These are phyloP conservation scores for Phallusia fumigata DNA, from an alignment of 23 tunicate species.

Conservation along the genomic window DNA sequence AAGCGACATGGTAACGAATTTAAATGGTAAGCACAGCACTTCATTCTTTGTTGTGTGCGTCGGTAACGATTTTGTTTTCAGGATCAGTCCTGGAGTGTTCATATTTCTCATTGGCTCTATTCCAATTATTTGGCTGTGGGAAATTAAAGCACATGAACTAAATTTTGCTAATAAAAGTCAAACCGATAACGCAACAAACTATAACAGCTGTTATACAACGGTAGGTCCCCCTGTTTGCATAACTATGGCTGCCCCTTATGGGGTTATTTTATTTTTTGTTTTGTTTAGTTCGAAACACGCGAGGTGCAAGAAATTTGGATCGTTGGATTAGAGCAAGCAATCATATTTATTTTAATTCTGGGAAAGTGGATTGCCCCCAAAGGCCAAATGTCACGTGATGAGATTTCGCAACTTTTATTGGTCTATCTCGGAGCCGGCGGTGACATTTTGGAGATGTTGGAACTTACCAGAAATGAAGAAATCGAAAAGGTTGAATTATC, in stretches of 20 bases:
- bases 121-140: conserved; percentile 61
- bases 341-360: conserved; percentile 42
- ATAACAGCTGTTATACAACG: too few relatives aligned
- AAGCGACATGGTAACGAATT: too few relatives aligned
- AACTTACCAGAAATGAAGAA: background rate
- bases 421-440: conserved; percentile 55
- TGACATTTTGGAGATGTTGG: conserved; percentile 45
- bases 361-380: background rate
- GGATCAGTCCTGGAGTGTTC: conserved; percentile 52
- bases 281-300: background rate
- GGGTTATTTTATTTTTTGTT: too few relatives aligned
- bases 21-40: too few relatives aligned
- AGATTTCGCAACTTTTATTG: conserved; percentile 32
- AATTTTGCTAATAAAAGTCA: background rate
- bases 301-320: conserved; percentile 18
- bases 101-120: conserved; percentile 41
- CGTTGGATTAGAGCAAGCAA: conserved; percentile 43
- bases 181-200: background rate
- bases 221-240: too few relatives aligned
- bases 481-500: background rate
- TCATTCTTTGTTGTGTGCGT: too few relatives aligned
- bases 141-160: conserved; percentile 14
- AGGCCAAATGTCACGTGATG: conserved; percentile 9
- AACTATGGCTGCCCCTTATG: too few relatives aligned
- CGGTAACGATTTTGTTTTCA: background rate